A percentile compares a stretch with the other conserved stretches of the same genome.
phyloP scores from a whole-genome alignment of 1,140 invertebrate species.

The Hylyphantes graminicola region DNA sequence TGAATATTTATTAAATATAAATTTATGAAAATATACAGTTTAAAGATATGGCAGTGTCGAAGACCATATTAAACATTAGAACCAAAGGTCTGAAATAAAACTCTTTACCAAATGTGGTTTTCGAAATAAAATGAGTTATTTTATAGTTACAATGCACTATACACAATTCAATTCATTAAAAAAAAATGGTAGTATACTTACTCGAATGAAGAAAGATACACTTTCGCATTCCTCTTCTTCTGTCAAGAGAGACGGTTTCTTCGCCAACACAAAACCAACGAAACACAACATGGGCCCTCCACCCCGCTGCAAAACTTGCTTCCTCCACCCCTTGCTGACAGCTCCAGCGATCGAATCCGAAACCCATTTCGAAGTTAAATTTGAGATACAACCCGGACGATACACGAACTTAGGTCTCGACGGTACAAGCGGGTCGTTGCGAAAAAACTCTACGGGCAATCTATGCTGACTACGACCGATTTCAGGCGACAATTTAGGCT shows the following conservation, averaged over 20 bases:
- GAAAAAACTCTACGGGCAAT: slow-evolving; percentile 37
- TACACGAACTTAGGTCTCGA: slow-evolving; percentile 15
- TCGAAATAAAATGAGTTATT: no score
- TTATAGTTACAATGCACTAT: no score
- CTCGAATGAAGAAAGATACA: slow-evolving; percentile 82
- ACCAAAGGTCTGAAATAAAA: no score
- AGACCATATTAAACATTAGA: no score
- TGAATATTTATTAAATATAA: no score
- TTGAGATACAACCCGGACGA: slow-evolving; percentile 28
- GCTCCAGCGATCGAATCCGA: slow-evolving; percentile 76
- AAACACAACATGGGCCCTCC: slow-evolving; percentile 76
- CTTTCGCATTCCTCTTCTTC: slow-evolving; percentile 83
- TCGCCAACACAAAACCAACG: slow-evolving; percentile 79
- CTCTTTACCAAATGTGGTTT: no score
- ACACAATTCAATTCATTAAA: no score
- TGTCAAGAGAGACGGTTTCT: slow-evolving; percentile 77
- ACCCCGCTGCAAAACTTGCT: slow-evolving; percentile 75
- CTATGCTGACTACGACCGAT: slow-evolving; percentile 22
- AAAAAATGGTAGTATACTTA: slow-evolving; percentile 65
- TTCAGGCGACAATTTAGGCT: slow-evolving; percentile 21
- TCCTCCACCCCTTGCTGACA: slow-evolving; percentile 74
- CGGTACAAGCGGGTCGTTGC: no score
- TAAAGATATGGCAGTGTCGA: no score
- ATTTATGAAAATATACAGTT: no score
- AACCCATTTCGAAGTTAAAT: slow-evolving; percentile 68